These are phyloP conservation scores for Leptinotarsa haldemani DNA, from an alignment of 2,888 invertebrate species.

Conservation along the genomic window DNA sequence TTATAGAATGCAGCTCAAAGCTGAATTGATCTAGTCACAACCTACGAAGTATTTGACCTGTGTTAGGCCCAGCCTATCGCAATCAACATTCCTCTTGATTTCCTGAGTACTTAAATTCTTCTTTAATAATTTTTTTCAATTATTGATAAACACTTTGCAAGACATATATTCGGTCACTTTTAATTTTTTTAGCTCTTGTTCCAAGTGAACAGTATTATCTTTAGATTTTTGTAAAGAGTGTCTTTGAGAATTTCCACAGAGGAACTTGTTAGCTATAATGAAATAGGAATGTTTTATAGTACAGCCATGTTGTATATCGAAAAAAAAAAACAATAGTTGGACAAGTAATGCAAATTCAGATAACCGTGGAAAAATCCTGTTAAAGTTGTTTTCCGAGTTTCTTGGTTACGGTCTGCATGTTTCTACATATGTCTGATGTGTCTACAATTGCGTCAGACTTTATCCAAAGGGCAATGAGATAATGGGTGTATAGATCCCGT, in stretches of 20 bases:
- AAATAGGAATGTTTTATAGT: too few relatives aligned
- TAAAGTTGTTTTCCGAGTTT: too few relatives aligned
- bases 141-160: conserved; percentile 29
- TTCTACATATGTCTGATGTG: too few relatives aligned
- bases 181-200: background rate
- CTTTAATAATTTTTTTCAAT: conserved; percentile 6
- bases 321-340: too few relatives aligned
- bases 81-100: conserved; percentile 20
- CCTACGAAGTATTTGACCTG: conserved; percentile 24
- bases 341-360: too few relatives aligned
- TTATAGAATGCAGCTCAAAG: conserved; percentile 18
- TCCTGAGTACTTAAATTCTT: conserved; percentile 23
- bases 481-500: too few relatives aligned
- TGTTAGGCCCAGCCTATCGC: conserved; percentile 2
- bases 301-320: too few relatives aligned
- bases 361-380: too few relatives aligned
- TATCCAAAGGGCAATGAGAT: too few relatives aligned
- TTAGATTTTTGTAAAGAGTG: conserved; percentile 5
- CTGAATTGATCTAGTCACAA: conserved; percentile 26
- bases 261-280: too few relatives aligned
- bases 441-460: too few relatives aligned
- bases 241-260: background rate
- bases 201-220: background rate
- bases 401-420: too few relatives aligned
- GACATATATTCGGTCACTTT: conserved; percentile 14